These are phyloP conservation scores for Microplitis manilae DNA, from an alignment of 2,888 invertebrate species.

Conservation along the genomic window DNA sequence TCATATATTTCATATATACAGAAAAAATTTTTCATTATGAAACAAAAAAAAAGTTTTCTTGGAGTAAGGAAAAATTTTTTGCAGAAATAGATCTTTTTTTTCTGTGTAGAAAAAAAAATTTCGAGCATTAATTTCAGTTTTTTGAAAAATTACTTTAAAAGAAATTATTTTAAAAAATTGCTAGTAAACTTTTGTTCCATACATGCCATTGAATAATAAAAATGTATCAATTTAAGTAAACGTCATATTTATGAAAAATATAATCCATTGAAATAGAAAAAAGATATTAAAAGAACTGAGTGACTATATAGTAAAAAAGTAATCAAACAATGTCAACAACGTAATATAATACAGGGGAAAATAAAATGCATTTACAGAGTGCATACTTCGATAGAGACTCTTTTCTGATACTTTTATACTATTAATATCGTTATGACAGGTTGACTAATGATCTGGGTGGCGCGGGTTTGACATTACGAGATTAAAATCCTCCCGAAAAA, in stretches of 20 bases:
- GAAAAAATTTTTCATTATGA: too few relatives aligned
- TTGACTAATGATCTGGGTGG: constrained; percentile 70
- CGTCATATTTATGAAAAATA: not conserved
- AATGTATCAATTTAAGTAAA: not conserved
- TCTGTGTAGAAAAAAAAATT: too few relatives aligned
- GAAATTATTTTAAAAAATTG: too few relatives aligned
- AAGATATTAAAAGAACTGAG: not conserved
- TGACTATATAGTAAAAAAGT: constrained; percentile 40
- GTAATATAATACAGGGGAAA: constrained; percentile 55
- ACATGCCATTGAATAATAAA: not conserved
- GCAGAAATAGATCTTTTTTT: too few relatives aligned
- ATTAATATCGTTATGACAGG: constrained; percentile 71
- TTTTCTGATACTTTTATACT: constrained; percentile 52
- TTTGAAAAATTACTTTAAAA: too few relatives aligned
- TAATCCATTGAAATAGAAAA: constrained; percentile 8
- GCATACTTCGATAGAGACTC: constrained; percentile 62
- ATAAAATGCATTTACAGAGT: constrained; percentile 70
- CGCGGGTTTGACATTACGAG: constrained; percentile 70
- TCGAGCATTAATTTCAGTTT: too few relatives aligned
- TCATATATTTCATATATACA: too few relatives aligned
- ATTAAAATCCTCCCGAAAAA: constrained; percentile 67
- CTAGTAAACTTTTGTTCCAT: not conserved
- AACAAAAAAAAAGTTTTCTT: too few relatives aligned
- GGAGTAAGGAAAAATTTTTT: too few relatives aligned
- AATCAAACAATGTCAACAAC: constrained; percentile 68